Percentiles rank a stretch among this genome's conserved stretches.
These are phyloP conservation scores for Drosophila suzukii DNA, from an alignment of 1,140 invertebrate genomes.

Conservation along the genomic window DNA sequence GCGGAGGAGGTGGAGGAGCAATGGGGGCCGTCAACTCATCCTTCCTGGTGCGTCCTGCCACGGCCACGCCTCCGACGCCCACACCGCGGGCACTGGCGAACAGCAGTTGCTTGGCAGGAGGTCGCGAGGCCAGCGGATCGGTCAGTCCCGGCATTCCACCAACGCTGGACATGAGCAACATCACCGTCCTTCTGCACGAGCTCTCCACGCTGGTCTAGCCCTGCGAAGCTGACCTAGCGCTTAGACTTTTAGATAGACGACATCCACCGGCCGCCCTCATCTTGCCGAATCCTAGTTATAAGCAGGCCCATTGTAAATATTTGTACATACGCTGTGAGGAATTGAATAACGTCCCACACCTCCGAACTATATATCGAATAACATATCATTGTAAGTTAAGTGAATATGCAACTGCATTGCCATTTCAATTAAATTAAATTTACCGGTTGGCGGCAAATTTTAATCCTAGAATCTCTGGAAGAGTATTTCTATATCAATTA, in stretches of 20 bases:
- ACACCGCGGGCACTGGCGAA: slow-evolving; percentile 77
- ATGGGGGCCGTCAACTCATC: slow-evolving; percentile 62
- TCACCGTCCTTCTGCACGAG: slow-evolving; percentile 88
- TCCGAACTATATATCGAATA: not conserved
- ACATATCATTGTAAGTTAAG: slow-evolving; percentile 20
- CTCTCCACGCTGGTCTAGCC: slow-evolving; percentile 88
- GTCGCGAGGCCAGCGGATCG: slow-evolving; percentile 87
- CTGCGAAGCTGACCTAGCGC: not conserved
- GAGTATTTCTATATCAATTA: too few species aligned
- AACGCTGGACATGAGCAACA: slow-evolving; percentile 88
- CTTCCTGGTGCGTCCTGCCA: slow-evolving; percentile 84
- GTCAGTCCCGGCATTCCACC: slow-evolving; percentile 88
- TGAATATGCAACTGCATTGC: not conserved
- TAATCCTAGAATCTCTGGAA: not conserved
- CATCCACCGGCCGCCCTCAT: slow-evolving; percentile 52
- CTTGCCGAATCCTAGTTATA: slow-evolving; percentile 41
- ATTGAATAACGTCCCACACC: too few species aligned
- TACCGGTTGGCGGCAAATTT: not conserved
- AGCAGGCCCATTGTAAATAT: slow-evolving; percentile 60
- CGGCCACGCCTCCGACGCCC: slow-evolving; percentile 85
- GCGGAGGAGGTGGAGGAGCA: slow-evolving; percentile 31
- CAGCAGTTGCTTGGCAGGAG: slow-evolving; percentile 45
- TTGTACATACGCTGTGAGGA: slow-evolving; percentile 49
- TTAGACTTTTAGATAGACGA: slow-evolving; percentile 28
- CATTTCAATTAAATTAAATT: slow-evolving; percentile 11